A percentile compares a stretch with the other conserved stretches of the same genome.
Evolutionary conservation across 1,140 invertebrate genomes (phyloP).

Genomic region (Hyles euphorbiae): DNA sequence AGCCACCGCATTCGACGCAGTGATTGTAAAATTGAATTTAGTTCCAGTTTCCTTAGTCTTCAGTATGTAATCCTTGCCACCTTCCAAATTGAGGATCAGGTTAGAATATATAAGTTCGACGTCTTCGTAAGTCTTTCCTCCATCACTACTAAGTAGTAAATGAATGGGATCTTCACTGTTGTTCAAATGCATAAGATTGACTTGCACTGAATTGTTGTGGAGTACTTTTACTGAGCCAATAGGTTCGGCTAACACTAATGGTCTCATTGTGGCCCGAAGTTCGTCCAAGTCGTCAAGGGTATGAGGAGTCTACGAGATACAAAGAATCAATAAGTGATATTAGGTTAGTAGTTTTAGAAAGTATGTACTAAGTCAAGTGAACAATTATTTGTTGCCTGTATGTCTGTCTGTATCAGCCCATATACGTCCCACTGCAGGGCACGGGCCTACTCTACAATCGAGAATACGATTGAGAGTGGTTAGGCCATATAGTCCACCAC

Average conservation of each 20-base stretch:
- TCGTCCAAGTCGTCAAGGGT: slow-evolving; percentile 31
- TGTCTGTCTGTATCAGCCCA: too few species aligned
- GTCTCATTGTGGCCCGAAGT: slow-evolving; percentile 30
- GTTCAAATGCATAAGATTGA: slow-evolving; percentile 60
- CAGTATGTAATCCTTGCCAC: slow-evolving; percentile 65
- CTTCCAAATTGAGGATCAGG: slow-evolving; percentile 58
- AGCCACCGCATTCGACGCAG: slow-evolving; percentile 35
- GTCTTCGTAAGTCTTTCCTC: slow-evolving; percentile 54
- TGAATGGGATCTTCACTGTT: slow-evolving; percentile 57
- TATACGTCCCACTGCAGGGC: too few species aligned
- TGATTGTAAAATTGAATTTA: slow-evolving; percentile 69
- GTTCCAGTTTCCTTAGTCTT: slow-evolving; percentile 70
- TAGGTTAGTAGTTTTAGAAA: background rate
- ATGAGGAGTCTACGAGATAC: slow-evolving; percentile 14
- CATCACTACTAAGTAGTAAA: slow-evolving; percentile 60
- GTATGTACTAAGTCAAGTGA: background rate
- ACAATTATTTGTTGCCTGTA: too few species aligned
- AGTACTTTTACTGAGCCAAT: slow-evolving; percentile 66
- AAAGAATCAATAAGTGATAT: background rate
- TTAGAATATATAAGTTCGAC: slow-evolving; percentile 61
- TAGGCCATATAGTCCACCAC: too few species aligned
- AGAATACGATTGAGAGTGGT: too few species aligned
- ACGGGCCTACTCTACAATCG: too few species aligned
- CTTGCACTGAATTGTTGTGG: slow-evolving; percentile 68
- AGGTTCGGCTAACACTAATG: slow-evolving; percentile 58